phyloP scores from a whole-genome alignment of 64 coral and sea anemone species.

The Stichodactyla mertensii region DNA sequence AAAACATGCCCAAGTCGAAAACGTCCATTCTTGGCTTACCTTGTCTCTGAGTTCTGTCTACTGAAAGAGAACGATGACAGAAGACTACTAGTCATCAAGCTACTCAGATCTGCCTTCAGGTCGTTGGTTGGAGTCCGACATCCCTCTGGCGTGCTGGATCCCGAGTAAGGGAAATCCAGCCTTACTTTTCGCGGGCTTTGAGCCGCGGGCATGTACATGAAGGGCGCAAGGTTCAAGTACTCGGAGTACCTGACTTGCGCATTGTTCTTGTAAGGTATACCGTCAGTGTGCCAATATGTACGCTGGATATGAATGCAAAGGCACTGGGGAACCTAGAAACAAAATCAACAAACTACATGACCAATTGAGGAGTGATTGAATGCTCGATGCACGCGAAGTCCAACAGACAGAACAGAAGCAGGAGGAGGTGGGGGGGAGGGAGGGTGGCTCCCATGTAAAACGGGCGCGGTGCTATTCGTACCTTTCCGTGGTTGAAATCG shows the following conservation, averaged over 20 bases:
- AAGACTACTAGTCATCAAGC: background rate
- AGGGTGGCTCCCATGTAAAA: too few relatives aligned
- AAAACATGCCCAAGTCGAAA: too few relatives aligned
- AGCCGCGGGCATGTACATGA: conserved; percentile 50
- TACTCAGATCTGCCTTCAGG: conserved; percentile 12
- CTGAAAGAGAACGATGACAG: conserved; percentile 15
- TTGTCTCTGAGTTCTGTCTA: conserved; percentile 23
- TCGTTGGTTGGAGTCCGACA: background rate
- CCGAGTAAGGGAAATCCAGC: background rate
- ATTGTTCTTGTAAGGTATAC: conserved; percentile 84
- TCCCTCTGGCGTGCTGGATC: background rate
- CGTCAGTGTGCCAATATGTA: conserved; percentile 89
- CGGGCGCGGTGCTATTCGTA: too few relatives aligned
- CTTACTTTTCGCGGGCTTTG: conserved; percentile 20
- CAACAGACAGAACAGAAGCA: too few relatives aligned
- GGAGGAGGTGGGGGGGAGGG: too few relatives aligned
- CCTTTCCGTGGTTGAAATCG: too few relatives aligned
- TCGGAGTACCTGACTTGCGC: conserved; percentile 73
- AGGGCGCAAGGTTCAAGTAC: conserved; percentile 68
- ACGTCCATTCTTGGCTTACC: background rate
- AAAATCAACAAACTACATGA: background rate
- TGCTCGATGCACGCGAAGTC: too few relatives aligned
- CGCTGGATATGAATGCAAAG: conserved; percentile 89
- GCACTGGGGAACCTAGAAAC: conserved; percentile 55
- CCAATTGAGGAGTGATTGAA: too few relatives aligned